phyloP scores from a whole-genome alignment of 2,888 invertebrate genomes.

The Drosophila barbarae region DNA sequence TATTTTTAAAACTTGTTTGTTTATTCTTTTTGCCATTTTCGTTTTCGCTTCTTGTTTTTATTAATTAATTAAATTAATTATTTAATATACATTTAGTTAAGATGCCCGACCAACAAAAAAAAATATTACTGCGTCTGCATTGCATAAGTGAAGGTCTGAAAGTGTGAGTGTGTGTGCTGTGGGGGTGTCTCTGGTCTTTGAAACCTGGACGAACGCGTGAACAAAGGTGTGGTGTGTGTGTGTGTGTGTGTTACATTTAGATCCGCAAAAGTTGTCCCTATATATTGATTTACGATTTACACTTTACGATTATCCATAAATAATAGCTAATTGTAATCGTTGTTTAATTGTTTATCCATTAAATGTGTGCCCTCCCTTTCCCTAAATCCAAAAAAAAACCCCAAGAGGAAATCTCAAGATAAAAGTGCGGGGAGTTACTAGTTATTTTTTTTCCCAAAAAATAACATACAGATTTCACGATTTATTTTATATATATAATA shows the following conservation, averaged over 20 bases:
- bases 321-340: slow-evolving; percentile 48
- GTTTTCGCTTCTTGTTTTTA: slow-evolving; percentile 27
- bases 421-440: slow-evolving; percentile 6
- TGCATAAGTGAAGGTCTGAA: slow-evolving; percentile 22
- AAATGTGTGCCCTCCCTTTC: slow-evolving; percentile 13
- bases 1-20: slow-evolving; percentile 31
- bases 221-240: not conserved
- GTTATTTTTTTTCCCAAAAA: slow-evolving; percentile 23
- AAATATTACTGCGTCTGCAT: slow-evolving; percentile 17
- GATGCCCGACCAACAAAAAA: slow-evolving; percentile 46
- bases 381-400: slow-evolving; percentile 22
- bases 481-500: slow-evolving; percentile 69
- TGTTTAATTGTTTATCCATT: slow-evolving; percentile 38
- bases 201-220: slow-evolving; percentile 10
- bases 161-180: slow-evolving; percentile 12
- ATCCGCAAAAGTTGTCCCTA: slow-evolving; percentile 21
- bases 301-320: slow-evolving; percentile 24
- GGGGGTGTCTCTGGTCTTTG: slow-evolving; percentile 18
- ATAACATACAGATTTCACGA: slow-evolving; percentile 12
- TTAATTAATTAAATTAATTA: slow-evolving; percentile 55
- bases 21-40: slow-evolving; percentile 26
- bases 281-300: slow-evolving; percentile 21
- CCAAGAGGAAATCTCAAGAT: slow-evolving; percentile 8
- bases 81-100: slow-evolving; percentile 67
- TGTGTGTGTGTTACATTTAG: slow-evolving; percentile 6